These are phyloP conservation scores for Desoria tigrina DNA, from an alignment of 2,888 invertebrate genomes.

Conservation along the genomic window DNA sequence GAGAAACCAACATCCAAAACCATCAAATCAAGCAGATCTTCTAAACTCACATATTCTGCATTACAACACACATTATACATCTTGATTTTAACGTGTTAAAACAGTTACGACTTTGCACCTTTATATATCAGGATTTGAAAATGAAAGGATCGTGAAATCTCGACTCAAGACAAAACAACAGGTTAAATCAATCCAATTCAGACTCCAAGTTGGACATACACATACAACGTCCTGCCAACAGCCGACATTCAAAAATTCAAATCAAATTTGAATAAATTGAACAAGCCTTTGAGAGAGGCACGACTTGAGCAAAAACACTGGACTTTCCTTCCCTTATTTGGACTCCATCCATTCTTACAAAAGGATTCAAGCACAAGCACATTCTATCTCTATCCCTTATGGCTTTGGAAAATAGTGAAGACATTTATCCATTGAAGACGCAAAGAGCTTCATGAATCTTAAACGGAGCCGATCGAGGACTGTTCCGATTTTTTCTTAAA, in stretches of 20 bases:
- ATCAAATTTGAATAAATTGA: slow-evolving; percentile 12
- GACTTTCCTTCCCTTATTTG: slow-evolving; percentile 11
- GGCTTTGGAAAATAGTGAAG: no score
- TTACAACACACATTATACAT: no score
- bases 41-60: no score
- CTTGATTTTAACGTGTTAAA: neutral
- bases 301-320: slow-evolving; percentile 9
- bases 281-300: neutral
- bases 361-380: neutral
- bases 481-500: no score
- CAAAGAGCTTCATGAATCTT: no score
- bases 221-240: slow-evolving; percentile 1
- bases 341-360: slow-evolving; percentile 4
- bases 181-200: slow-evolving; percentile 7
- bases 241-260: slow-evolving; percentile 10
- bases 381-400: no score
- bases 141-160: no score
- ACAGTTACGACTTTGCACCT: neutral
- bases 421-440: no score
- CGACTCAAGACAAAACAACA: slow-evolving; percentile 1
- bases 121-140: no score
- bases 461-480: no score
- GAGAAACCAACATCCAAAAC: no score
- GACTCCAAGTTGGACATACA: neutral
- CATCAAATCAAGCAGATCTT: no score